phyloP scores from a whole-genome alignment of 2,797 vertebrate species.

The Rhincodon typus region DNA sequence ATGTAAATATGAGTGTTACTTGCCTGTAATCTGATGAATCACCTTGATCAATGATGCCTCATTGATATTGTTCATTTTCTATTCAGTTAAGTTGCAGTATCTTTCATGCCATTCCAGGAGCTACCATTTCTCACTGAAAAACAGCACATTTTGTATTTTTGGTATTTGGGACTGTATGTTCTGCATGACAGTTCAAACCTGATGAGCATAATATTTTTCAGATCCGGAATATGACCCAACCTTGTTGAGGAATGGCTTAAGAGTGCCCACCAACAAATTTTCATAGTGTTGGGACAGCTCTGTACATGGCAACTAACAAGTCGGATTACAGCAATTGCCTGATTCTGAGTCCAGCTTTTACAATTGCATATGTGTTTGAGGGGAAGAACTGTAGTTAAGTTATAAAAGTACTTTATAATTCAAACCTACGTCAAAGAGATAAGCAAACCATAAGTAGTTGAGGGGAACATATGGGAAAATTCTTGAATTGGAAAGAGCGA shows the following conservation, averaged over 20 bases:
- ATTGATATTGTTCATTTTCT: not conserved
- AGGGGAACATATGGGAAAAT: not conserved
- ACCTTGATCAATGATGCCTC: not conserved
- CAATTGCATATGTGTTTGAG: not conserved
- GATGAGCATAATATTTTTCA: conserved; percentile 11
- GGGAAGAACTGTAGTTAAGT: not conserved
- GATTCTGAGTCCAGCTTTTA: not conserved
- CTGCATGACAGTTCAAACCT: conserved; percentile 2
- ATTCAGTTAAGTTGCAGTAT: not conserved
- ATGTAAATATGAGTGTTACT: not conserved
- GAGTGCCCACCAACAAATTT: not conserved
- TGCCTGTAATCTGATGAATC: not conserved
- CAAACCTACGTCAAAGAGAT: not conserved
- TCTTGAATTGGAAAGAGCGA: not conserved
- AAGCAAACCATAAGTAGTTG: not conserved
- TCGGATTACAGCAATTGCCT: not conserved
- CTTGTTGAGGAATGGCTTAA: not conserved
- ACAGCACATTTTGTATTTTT: not conserved
- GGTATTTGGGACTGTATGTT: not conserved
- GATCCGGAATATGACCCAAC: not conserved
- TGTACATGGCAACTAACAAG: not conserved
- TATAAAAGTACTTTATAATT: not conserved
- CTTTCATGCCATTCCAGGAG: no score
- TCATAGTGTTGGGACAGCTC: not conserved
- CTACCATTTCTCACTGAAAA: not conserved